Conservation (phyloP, 2,888 invertebrate genomes). For the Polymixis lichenea region DNA sequence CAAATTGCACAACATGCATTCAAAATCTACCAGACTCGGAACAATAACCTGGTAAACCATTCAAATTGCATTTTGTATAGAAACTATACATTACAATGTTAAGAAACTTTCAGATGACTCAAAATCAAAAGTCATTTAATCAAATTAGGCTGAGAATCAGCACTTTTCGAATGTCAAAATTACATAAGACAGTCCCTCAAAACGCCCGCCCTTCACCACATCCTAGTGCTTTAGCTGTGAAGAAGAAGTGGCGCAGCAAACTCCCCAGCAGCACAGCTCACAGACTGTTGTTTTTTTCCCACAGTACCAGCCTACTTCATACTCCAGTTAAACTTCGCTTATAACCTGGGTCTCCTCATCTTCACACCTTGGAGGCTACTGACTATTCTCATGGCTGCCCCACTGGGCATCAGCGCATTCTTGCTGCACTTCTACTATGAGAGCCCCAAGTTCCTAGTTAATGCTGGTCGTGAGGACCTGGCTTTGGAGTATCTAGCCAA, state of each 20-base stretch:
- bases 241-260: too few relatives aligned
- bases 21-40: background rate
- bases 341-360: constrained; percentile 66
- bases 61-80: background rate
- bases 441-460: constrained; percentile 93
- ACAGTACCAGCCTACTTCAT: constrained; percentile 70
- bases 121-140: too few relatives aligned
- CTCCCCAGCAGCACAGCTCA: too few relatives aligned
- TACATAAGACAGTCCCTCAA: too few relatives aligned
- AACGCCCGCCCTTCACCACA: too few relatives aligned
- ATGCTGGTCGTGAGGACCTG: constrained; percentile 89
- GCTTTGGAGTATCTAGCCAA: constrained; percentile 90
- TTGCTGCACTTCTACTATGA: constrained; percentile 91
- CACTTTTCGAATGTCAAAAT: too few relatives aligned
- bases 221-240: too few relatives aligned
- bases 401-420: constrained; percentile 90
- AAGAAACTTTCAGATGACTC: background rate
- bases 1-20: background rate
- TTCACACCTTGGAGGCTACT: constrained; percentile 77
- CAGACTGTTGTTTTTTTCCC: background rate
- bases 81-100: background rate
- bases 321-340: constrained; percentile 65
- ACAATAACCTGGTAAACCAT: background rate
- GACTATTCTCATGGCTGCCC: constrained; percentile 82
- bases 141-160: too few relatives aligned